These are phyloP conservation scores for Pagetopsis macropterus DNA, from an alignment of 2,797 vertebrate species.

Conservation along the genomic window DNA sequence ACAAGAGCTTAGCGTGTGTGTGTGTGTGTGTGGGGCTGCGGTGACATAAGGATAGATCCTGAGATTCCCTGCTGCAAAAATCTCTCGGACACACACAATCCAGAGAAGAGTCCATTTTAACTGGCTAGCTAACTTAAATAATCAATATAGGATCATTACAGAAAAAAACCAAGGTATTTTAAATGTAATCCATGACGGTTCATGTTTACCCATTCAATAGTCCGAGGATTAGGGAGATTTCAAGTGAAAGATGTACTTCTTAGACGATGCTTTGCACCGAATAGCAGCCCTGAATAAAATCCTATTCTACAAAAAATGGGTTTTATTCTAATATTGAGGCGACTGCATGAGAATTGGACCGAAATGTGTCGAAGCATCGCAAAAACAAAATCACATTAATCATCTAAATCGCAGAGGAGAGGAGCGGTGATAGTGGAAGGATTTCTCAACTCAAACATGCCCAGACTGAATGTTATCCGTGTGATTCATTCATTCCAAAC, in stretches of 20 bases:
- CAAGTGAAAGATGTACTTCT: slow-evolving; percentile 3
- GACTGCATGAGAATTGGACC: background rate
- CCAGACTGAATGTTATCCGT: slow-evolving; percentile 45
- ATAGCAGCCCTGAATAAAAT: background rate
- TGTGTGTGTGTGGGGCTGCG: slow-evolving; percentile 17
- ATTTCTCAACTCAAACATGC: slow-evolving; percentile 67
- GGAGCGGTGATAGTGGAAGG: slow-evolving; percentile 18
- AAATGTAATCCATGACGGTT: background rate
- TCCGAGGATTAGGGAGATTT: background rate
- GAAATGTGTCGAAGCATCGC: slow-evolving; percentile 12
- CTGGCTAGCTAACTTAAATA: slow-evolving; percentile 14
- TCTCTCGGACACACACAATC: slow-evolving; percentile 34
- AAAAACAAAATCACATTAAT: slow-evolving; percentile 30
- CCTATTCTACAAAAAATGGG: background rate
- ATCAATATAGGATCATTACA: background rate
- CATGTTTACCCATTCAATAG: background rate
- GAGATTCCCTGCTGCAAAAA: slow-evolving; percentile 36
- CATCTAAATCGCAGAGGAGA: slow-evolving; percentile 17
- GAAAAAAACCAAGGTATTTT: slow-evolving; percentile 6
- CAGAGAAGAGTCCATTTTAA: slow-evolving; percentile 7
- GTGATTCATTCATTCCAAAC: slow-evolving; percentile 59
- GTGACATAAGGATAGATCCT: slow-evolving; percentile 46
- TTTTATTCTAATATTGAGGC: background rate
- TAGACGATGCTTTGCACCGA: background rate
- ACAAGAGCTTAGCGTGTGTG: background rate